Base-by-base conservation (phyloP, 2,113 vertebrate genomes). In the Dryoscopus gambensis region DNA sequence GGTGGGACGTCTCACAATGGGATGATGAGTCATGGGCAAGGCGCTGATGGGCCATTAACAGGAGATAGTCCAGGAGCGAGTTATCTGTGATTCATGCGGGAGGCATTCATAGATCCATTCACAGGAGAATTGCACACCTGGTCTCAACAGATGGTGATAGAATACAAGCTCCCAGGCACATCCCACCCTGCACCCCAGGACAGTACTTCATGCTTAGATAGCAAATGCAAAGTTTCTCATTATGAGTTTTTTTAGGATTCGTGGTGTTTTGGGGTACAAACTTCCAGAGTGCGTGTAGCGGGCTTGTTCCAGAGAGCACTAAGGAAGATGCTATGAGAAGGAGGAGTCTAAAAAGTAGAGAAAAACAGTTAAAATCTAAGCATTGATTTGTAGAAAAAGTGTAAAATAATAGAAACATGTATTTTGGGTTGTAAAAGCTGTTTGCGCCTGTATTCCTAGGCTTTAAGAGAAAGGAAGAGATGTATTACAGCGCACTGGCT, bases 401-500 rank as follows among this genome's bases (percentile, higher is more conserved):
- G 15, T 50, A 35, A 70, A 67, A 19, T n/a, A 44, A 81, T 78
- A 20, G 7, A n/a, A 55, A 40, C 3, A 3, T 16, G 1, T 70
- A 11, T 84, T 89, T 82, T 42, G 42, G 0, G 22, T 68, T 90
- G 70, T 44, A 62, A 77, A 83, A 90, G 19, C 31, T 92, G 19
- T 59, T 79, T 50, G 4, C 91, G 17, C 19, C 4, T 89, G 3
- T 91, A 7, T 95, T 75, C 10, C 2, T 68, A 99, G 99, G 99
- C 99, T 3, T 94, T 99, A 39, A 97, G 99, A 87, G 99, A 99
- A 62, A 98, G 99, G 49, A 99, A 98, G 93, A 98, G 99, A 25
- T 99, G 99, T n/a, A 97, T 99, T 62, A 99, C 99, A 0, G 99
- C 99, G 18, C 99, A 99, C 74, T 99, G 99, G 99, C 97, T 99